phyloP scores from a whole-genome alignment of 1,140 invertebrate genomes.

The Bombus confusus region DNA sequence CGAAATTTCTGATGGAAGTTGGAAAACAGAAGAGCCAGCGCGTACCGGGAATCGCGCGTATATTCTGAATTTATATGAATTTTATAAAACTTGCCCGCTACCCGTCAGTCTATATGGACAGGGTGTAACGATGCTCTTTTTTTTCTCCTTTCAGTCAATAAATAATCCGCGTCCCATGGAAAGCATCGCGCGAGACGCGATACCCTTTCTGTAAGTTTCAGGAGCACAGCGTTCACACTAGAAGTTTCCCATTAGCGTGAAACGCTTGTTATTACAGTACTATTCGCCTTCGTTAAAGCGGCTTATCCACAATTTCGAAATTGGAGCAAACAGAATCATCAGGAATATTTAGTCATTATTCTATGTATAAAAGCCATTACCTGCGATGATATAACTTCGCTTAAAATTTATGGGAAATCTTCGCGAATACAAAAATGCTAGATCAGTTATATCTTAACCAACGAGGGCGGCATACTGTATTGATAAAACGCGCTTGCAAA shows the following conservation, averaged over 20 bases:
- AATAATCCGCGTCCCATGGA: neutral
- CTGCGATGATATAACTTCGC: too few relatives aligned
- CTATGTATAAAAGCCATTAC: too few relatives aligned
- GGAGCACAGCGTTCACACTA: too few relatives aligned
- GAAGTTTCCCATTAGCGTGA: too few relatives aligned
- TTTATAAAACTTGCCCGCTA: slow-evolving; percentile 21
- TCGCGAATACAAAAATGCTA: neutral
- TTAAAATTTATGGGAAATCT: neutral
- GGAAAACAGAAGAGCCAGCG: slow-evolving; percentile 7
- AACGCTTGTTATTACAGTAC: too few relatives aligned
- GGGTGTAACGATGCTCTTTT: neutral
- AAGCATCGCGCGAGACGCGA: neutral
- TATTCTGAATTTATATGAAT: slow-evolving; percentile 44
- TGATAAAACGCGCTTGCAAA: too few relatives aligned
- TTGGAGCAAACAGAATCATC: too few relatives aligned
- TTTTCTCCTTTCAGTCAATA: neutral
- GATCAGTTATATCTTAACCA: neutral
- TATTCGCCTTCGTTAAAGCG: too few relatives aligned
- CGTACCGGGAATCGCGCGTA: neutral
- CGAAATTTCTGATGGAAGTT: slow-evolving; percentile 43
- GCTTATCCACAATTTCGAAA: too few relatives aligned
- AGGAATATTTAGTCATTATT: too few relatives aligned
- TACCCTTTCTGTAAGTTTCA: too few relatives aligned
- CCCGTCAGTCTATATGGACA: neutral
- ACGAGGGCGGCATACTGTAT: too few relatives aligned